Percentiles rank a stretch among this genome's conserved stretches.
These are phyloP conservation scores for Trilocha varians DNA, from an alignment of 2,888 invertebrate genomes.

Conservation along the genomic window DNA sequence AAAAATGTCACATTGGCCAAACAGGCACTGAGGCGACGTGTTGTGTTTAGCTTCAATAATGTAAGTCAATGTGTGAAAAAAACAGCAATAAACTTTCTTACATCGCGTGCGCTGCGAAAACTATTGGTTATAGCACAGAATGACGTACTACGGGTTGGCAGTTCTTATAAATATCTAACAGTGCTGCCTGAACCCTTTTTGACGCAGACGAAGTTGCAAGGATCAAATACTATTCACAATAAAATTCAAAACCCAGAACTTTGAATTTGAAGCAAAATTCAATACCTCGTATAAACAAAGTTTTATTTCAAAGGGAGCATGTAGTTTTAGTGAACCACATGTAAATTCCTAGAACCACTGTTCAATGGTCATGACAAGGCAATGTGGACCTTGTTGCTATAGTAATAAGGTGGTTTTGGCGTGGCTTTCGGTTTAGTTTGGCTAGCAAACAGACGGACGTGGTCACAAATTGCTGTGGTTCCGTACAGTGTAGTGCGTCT, in stretches of 20 bases:
- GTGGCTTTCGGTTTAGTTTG: constrained; percentile 18
- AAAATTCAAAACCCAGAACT: constrained; percentile 9
- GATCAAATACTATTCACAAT: no score
- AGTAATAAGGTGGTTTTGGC: constrained; percentile 7
- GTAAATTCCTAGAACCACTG: constrained; percentile 32
- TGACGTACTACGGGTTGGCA: no score
- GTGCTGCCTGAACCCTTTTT: no score
- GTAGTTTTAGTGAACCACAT: constrained; percentile 31
- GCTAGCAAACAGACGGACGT: constrained; percentile 48
- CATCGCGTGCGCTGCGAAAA: no score
- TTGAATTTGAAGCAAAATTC: constrained; percentile 14
- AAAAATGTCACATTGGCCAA: no score
- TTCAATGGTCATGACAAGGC: neutral
- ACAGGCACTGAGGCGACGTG: no score
- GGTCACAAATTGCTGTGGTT: constrained; percentile 50
- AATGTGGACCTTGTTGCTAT: constrained; percentile 11
- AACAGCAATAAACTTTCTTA: no score
- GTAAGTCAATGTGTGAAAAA: no score
- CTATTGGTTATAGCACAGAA: no score
- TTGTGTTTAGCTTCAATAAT: no score
- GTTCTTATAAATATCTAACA: no score
- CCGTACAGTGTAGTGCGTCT: constrained; percentile 32
- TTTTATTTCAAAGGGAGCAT: constrained; percentile 13
- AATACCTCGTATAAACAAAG: constrained; percentile 22
- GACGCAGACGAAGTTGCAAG: no score